These are phyloP conservation scores for Diprion similis DNA, from an alignment of 1,140 invertebrate species.

Conservation along the genomic window DNA sequence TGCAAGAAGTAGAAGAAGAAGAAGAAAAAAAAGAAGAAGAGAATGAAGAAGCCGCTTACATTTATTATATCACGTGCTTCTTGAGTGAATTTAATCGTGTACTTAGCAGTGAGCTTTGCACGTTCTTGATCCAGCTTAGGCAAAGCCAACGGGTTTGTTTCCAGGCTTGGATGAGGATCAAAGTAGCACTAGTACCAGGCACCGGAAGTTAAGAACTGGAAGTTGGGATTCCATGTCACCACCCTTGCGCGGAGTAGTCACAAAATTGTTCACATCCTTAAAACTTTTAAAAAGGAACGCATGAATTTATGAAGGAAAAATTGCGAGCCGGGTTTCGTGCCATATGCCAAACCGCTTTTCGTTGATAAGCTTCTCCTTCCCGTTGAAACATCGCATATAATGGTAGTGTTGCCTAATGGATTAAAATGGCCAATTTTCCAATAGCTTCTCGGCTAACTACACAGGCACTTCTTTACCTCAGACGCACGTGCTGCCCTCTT, in stretches of 20 bases:
- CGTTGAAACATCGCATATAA: neutral
- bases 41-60: neutral
- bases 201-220: neutral
- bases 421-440: slow-evolving; percentile 6
- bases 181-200: neutral
- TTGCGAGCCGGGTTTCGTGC: too few species aligned
- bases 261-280: too few species aligned
- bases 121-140: neutral
- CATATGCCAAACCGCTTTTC: neutral
- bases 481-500: neutral
- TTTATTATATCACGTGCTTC: neutral
- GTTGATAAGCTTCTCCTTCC: neutral
- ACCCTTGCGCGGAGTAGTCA: too few species aligned
- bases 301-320: too few species aligned
- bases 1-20: too few species aligned
- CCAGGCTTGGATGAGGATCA: neutral
- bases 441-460: neutral
- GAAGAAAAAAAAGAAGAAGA: too few species aligned
- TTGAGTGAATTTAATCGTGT: neutral
- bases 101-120: neutral
- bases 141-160: neutral
- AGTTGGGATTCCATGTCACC: neutral
- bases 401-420: neutral
- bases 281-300: too few species aligned
- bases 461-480: neutral